These are phyloP conservation scores for Platysteira castanea DNA, from an alignment of 2,113 vertebrate species.

Conservation along the genomic window DNA sequence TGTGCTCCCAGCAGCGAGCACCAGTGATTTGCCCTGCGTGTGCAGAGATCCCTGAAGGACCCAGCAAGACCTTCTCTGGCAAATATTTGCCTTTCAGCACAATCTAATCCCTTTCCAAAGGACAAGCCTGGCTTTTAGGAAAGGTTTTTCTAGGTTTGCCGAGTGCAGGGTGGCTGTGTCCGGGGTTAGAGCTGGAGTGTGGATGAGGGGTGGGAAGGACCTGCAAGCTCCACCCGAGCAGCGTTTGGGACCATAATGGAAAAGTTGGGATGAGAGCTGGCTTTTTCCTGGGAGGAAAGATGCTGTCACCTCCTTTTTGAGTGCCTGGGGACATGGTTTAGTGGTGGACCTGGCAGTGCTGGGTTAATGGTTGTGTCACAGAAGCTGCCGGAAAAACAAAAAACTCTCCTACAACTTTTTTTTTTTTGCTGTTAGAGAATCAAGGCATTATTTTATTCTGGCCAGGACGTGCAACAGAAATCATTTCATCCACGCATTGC, in stretches of 20 bases:
- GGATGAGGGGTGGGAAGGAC: neutral
- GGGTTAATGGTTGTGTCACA: neutral
- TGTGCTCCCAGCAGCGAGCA: neutral
- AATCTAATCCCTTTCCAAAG: neutral
- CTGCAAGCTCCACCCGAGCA: rapidly evolving
- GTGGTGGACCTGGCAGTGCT: neutral
- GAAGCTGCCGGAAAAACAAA: rapidly evolving
- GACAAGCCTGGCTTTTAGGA: neutral
- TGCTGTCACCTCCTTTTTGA: neutral
- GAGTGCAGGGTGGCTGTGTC: neutral
- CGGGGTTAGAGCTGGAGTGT: neutral
- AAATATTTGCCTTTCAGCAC: neutral
- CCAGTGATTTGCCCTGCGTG: neutral
- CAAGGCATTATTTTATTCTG: neutral
- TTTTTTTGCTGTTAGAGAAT: neutral
- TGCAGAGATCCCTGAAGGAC: neutral
- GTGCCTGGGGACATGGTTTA: neutral
- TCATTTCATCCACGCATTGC: neutral
- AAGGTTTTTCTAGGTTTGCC: neutral
- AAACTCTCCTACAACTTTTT: neutral
- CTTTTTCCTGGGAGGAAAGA: neutral
- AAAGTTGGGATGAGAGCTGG: neutral
- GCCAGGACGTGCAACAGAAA: neutral
- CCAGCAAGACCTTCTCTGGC: neutral
- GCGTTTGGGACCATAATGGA: neutral